These are phyloP conservation scores for Coelinius sp. DNA, from an alignment of 2,888 invertebrate species.

Conservation along the genomic window DNA sequence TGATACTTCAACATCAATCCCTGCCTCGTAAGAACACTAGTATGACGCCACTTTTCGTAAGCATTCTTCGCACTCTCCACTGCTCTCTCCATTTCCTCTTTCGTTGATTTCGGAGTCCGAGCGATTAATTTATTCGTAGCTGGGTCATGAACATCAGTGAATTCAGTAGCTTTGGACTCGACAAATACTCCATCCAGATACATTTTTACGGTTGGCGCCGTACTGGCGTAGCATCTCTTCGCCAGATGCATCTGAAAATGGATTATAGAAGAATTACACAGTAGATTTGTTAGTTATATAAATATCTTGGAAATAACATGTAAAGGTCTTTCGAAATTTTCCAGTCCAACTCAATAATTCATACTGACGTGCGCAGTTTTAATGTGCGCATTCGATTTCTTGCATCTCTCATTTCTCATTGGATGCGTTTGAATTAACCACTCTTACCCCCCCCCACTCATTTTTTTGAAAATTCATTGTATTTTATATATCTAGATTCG, in stretches of 20 bases:
- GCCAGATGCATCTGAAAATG: conserved; percentile 46
- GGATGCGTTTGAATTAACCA: background rate
- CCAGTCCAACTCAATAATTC: too few relatives aligned
- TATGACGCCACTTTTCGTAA: conserved; percentile 88
- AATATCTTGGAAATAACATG: background rate
- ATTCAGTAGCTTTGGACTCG: conserved; percentile 93
- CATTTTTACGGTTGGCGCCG: conserved; percentile 87
- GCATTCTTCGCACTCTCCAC: conserved; percentile 86
- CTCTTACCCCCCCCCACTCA: too few relatives aligned
- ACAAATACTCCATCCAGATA: conserved; percentile 95
- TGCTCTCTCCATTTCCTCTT: conserved; percentile 90
- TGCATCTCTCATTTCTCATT: too few relatives aligned
- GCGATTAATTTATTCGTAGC: conserved; percentile 88
- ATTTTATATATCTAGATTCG: too few relatives aligned
- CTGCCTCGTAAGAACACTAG: conserved; percentile 92
- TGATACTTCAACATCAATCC: conserved; percentile 88
- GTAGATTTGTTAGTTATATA: background rate
- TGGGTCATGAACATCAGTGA: conserved; percentile 96
- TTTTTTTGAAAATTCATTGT: too few relatives aligned
- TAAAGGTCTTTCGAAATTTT: background rate
- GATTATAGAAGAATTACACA: background rate
- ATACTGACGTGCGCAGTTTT: too few relatives aligned
- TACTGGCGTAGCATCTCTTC: conserved; percentile 73
- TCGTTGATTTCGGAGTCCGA: conserved; percentile 91
- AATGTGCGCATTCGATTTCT: too few relatives aligned